Percentiles rank a stretch among this genome's conserved stretches.
Conservation (phyloP, 2,797 vertebrate genomes). For the Premnoplex brunnescens region DNA sequence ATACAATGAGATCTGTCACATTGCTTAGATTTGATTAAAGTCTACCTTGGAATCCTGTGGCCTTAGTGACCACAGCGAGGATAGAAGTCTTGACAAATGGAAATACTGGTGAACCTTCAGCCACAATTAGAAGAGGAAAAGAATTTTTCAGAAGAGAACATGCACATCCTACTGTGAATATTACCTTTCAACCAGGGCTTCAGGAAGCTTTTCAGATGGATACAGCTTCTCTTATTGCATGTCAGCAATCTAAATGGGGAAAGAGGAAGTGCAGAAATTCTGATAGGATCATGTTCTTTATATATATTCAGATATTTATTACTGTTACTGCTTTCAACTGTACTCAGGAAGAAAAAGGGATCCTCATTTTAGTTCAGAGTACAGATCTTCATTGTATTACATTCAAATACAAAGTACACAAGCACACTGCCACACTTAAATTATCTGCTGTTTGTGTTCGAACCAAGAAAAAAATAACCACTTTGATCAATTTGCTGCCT, state of each 20-base stretch:
- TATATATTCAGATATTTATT: conserved; percentile 5
- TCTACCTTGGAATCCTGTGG: background rate
- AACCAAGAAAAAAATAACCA: conserved; percentile 16
- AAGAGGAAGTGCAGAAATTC: background rate
- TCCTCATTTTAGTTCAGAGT: conserved; percentile 18
- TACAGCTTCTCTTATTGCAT: background rate
- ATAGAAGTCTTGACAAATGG: background rate
- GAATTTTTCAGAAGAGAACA: background rate
- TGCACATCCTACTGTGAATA: background rate
- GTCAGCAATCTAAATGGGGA: background rate
- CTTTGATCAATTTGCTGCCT: conserved; percentile 41
- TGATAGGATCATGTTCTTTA: background rate
- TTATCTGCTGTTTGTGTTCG: conserved; percentile 44
- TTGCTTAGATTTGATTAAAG: background rate
- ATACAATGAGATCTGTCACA: background rate
- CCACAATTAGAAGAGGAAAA: background rate
- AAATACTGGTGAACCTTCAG: background rate
- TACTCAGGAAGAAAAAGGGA: background rate
- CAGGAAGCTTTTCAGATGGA: background rate
- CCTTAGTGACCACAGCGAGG: background rate
- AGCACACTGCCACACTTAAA: background rate
- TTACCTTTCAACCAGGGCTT: background rate
- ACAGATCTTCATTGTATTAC: background rate
- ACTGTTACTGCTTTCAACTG: background rate
- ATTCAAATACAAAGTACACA: conserved; percentile 23